Evolutionary conservation across 2,113 vertebrate genomes (phyloP).

Genomic region (Cacatua alba): DNA sequence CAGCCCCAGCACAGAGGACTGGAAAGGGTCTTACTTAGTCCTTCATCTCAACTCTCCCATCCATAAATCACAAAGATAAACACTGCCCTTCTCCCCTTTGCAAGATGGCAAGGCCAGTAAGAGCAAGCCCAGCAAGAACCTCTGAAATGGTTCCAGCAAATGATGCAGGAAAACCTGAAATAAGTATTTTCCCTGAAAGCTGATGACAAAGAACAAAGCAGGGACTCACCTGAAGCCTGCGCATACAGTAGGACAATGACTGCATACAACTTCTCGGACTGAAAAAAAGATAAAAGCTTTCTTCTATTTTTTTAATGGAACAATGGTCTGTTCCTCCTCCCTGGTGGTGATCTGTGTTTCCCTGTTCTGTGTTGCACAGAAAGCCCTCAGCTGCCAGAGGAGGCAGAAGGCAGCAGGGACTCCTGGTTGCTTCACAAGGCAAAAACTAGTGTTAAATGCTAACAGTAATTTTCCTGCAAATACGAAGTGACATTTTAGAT

Average conservation of each 20-base stretch:
- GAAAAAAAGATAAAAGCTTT: background rate
- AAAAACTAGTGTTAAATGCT: background rate
- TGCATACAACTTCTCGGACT: background rate
- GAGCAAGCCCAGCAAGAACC: background rate
- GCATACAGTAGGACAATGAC: background rate
- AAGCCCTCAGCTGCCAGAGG: background rate
- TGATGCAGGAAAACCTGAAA: background rate
- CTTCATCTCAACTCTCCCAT: background rate
- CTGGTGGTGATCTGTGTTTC: background rate
- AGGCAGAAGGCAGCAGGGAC: background rate
- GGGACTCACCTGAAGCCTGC: background rate
- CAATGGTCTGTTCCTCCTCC: background rate
- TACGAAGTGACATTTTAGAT: background rate
- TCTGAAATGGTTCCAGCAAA: accelerated
- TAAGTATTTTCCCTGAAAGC: background rate
- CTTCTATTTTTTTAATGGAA: background rate
- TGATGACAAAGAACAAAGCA: background rate
- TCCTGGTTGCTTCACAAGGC: background rate
- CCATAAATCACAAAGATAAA: background rate
- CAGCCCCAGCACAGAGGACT: background rate
- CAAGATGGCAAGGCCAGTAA: background rate
- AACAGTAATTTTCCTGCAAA: background rate
- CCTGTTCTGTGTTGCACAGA: background rate
- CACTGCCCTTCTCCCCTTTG: background rate
- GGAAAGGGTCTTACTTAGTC: background rate